Evolutionary conservation across 1,140 invertebrate genomes (phyloP).

Genomic region (Ceratosolen solmsi): DNA sequence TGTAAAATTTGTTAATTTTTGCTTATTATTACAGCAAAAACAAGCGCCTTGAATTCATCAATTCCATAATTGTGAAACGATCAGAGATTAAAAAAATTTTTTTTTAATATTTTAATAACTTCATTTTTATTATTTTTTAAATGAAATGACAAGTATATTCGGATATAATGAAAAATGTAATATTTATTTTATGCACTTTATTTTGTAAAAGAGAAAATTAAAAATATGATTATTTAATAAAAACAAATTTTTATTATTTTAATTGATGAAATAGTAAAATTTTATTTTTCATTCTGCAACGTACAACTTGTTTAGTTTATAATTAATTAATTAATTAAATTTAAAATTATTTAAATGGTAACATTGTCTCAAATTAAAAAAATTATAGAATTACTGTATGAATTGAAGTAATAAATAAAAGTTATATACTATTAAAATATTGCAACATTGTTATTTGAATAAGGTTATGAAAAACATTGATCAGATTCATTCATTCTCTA

Average conservation of each 20-base stretch:
- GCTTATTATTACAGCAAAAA: not conserved
- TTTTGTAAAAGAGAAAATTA: not conserved
- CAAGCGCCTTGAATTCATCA: constrained; percentile 13
- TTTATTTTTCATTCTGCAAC: not conserved
- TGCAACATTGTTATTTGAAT: no score
- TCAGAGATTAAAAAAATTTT: not conserved
- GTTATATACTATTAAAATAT: no score
- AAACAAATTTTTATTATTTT: not conserved
- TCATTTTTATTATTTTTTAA: not conserved
- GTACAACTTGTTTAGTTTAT: not conserved
- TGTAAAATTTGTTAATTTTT: constrained; percentile 14
- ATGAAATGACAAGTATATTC: no score
- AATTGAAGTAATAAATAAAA: no score
- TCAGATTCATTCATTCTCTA: no score
- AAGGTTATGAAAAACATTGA: no score
- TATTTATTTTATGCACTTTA: not conserved
- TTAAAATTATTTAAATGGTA: no score
- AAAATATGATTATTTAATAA: not conserved
- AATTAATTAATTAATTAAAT: not conserved
- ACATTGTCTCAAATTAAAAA: no score
- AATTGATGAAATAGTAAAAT: not conserved
- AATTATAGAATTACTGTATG: no score
- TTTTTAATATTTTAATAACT: not conserved
- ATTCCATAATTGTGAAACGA: not conserved
- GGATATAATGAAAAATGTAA: no score